These are phyloP conservation scores for Clamator glandarius DNA, from an alignment of 2,797 vertebrate genomes.

Conservation along the genomic window DNA sequence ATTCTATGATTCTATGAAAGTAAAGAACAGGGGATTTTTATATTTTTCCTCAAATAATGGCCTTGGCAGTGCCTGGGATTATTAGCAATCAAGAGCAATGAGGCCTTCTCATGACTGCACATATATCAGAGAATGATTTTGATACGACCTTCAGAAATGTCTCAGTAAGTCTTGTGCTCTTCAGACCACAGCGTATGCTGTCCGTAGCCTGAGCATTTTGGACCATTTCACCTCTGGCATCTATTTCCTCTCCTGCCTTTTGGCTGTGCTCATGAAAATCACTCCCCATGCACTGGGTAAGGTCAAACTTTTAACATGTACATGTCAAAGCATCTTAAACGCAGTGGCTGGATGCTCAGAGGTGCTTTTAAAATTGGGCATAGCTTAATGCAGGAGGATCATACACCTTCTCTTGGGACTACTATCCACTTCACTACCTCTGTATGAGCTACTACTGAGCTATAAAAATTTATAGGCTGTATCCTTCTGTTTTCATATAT, in stretches of 20 bases:
- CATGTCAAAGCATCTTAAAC: neutral
- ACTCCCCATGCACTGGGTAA: neutral
- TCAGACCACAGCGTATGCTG: neutral
- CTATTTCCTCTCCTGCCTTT: neutral
- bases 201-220: neutral
- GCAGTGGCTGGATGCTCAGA: neutral
- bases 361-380: neutral
- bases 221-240: neutral
- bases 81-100: neutral
- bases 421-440: neutral
- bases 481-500: neutral
- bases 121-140: neutral
- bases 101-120: neutral
- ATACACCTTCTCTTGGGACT: neutral
- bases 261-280: neutral
- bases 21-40: neutral
- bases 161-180: neutral
- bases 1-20: too few species aligned
- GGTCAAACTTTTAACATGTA: neutral
- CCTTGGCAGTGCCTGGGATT: neutral
- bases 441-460: neutral
- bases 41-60: neutral
- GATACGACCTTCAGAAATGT: neutral
- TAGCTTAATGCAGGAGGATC: neutral
- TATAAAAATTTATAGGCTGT: conserved; percentile 36